Evolutionary conservation across 2,797 vertebrate genomes (phyloP), one percentile per base, ranked within the genome.

Genomic region (Semaprochilodus insignis): DNA sequence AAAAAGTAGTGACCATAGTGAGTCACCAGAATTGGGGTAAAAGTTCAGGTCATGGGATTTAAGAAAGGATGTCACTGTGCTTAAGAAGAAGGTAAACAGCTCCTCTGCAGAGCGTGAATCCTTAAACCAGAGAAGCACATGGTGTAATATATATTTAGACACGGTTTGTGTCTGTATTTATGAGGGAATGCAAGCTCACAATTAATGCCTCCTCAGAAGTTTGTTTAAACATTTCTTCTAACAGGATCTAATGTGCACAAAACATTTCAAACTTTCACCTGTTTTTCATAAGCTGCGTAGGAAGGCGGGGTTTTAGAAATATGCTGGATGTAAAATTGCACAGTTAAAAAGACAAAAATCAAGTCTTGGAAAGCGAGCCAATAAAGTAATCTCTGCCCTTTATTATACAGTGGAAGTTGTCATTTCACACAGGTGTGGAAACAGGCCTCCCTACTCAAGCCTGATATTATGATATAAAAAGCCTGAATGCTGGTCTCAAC

Each of bases 11-110:
- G 75, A 74, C 74, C 65, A 54, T 40, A 34, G 57, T 59, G 63
- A 77, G 73, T 81, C 54, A 65, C 52, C 36, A 57, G n/a, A 82
- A 81, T 82, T 23, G 27, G 40, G 74, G 44, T 63, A 69, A 85
- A 83, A 63, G 81, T 80, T 83, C 76, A 81, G 11, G 31, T 67
- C 17, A 73, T 52, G 31, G 60, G 25, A 52, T 80, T 23, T 11
- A 80, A 76, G 44, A 19, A 80, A 66, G 54, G 44, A 44, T 70
- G 19, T 31, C 40, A 60, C 4, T 70, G 31, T 81, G 69, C 78
- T 65, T 63, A 31, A 78, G 13, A 70, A 74, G 4, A n/a, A 25
- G 27, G 51, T n/a, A 80, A 82, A 84, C 63, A 44, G 27, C 16
- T 81, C 69, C 23, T 70, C 31, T 48, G 74, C 55, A 44, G 73